Base-by-base conservation (phyloP, 2,888 invertebrate species). In the Acanthacorydalis orientalis region DNA sequence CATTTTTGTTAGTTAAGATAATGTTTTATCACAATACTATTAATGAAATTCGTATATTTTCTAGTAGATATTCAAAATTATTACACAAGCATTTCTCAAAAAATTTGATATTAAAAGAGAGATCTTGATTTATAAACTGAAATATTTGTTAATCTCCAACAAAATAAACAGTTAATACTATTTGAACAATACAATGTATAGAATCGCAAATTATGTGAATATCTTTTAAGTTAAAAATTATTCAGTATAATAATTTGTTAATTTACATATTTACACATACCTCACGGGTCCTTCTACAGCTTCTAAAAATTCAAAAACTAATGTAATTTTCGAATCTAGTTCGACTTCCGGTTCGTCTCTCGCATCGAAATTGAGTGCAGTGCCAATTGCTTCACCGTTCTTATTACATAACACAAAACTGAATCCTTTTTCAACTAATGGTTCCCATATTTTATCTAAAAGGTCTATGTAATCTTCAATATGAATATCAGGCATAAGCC, bases 281-380 rank as follows among this genome's bases (percentile, higher is more conserved):
- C 81, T 72, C 1, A 86, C 76, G 0, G 85, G 80, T 2, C 76
- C 74, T 64, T 90, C 89, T 0, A 88, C 65, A 52, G 67, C 73
- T 59, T 89, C 89, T 51, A 90, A 64, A 62, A 88, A 86, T 14
- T 79, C 80, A 65, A 89, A 84, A 53, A 87, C 77, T 51, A 83
- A 75, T 46, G 69, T 68, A 6, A 87, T 65, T 50, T 83, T 80
- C 0, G 81, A 80, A 1, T 70, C 64, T n/a, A 83, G 68, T 49
- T 77, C 73, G 1, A 83, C 71, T 50, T 80, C 80, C 0, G 89
- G 89, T 57, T 90, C 88, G 51, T 84, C 82, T 16, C 79, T 72
- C 0, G 81, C 81, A 61, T 90, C 89, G 57, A 89, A 86, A 64
- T 85, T 88, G 16, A 90, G 61, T 0, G 84, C 77, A 0, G 82